phyloP scores from a whole-genome alignment of 2,113 vertebrate species.

The Opisthocomus hoazin region DNA sequence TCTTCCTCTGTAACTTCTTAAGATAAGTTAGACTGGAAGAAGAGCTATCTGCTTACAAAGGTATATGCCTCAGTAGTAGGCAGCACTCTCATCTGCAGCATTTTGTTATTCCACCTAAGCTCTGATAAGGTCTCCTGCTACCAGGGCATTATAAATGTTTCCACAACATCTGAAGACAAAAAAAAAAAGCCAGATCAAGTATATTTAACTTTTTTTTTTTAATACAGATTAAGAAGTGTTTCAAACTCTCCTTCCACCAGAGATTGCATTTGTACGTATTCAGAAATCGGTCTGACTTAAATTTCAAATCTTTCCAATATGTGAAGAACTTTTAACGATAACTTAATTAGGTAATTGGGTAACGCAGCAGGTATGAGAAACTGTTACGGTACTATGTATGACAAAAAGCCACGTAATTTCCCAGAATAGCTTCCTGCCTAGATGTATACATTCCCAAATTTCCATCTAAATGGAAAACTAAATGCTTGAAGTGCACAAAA shows the following conservation, averaged over 20 bases:
- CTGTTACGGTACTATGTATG: rapidly evolving
- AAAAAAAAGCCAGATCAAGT: not conserved
- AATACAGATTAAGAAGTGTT: not conserved
- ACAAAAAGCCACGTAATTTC: not conserved
- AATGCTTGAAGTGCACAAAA: not conserved
- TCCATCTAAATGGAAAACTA: not conserved
- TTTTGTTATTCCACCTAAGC: not conserved
- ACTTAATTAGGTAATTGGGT: not conserved
- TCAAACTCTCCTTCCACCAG: not conserved
- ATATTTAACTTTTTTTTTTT: not conserved
- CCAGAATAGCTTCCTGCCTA: not conserved
- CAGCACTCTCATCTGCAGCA: not conserved
- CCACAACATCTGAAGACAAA: not conserved
- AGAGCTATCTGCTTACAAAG: not conserved
- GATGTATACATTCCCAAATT: not conserved
- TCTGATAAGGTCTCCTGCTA: not conserved
- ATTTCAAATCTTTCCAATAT: not conserved
- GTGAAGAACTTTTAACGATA: not conserved
- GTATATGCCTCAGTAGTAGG: not conserved
- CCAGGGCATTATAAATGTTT: not conserved
- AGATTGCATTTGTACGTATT: not conserved
- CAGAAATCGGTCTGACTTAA: not conserved
- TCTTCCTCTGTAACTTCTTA: not conserved
- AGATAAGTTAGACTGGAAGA: not conserved
- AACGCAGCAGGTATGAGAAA: not conserved